Evolutionary conservation across 2,888 invertebrate genomes (phyloP), one percentile per base, ranked within the genome.

Genomic region (Criorhina ranunculi): DNA sequence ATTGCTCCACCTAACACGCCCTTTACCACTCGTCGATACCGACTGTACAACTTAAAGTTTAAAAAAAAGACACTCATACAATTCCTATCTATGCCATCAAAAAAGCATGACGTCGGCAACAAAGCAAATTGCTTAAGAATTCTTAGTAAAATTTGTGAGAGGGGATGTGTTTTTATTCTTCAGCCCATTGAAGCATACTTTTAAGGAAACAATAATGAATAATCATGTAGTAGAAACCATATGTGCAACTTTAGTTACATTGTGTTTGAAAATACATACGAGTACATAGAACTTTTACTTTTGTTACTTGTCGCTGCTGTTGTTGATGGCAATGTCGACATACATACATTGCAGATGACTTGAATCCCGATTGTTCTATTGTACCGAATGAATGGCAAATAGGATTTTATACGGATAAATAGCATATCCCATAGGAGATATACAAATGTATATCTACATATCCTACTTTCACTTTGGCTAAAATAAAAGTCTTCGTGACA

Each of bases 371-470:
- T 55, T 64, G 55, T 49, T 64, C 55, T 44, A 33, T 40, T 59
- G 37, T 60, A 60, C 51, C 40, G 49, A 60, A 60, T 46, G 59
- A 59, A 60, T 72, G 37, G 51, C 9, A 60, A 72, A 62, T 72
- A 51, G 49, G 60, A 40, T 60, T 51, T 60, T 51, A 17, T 49
- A 24, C 24, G 49, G 60, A 72, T 60, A 72, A 60, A 60, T 19
- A 53, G 53, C 24, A 67, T 24, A 67, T 53, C 15, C 40, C 53
- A 29, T 11, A 40, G 11, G 15, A 9, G n/a, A 53, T 33, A 17
- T 17, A 11, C 7, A 12, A 31, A 60, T 17, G 15, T 51, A 37
- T 8, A 9, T 29, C 12, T 33, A 55, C 33, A n/a, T 17, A 44
- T 42, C 35, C 19, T 40, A n/a, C 31, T 31, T 40, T 24, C 19